Evolutionary conservation across 2,888 invertebrate genomes (phyloP), one percentile per base, ranked within the genome.

Genomic region (Rhamphomyia laevipes): DNA sequence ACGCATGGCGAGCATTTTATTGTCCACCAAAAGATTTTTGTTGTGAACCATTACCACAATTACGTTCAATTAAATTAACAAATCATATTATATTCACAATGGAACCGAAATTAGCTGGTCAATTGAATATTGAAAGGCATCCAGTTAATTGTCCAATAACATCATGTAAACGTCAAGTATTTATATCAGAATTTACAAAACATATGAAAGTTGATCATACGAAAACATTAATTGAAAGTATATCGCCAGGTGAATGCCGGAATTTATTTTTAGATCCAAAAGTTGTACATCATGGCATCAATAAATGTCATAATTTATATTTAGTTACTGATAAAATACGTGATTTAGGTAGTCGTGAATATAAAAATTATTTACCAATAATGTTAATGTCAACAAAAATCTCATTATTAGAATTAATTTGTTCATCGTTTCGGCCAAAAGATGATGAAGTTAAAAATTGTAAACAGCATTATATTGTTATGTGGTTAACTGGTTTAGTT

Each of bases 401-500:
- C 3, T 54, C 53, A 11, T 23, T 60, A 2, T 23, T 50, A 1
- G 57, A 63, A 1, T 43, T 63, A 10, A 43, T 16, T 11, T 43
- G 17, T 15, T 3, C 31, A 9, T n/a, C 33, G 2, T 42, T 42
- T 33, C 21, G 33, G 12, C 10, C 33, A 7, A 42, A 53, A 4
- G 38, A n/a, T 21, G 21, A 46, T 4, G 45, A 51, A 12, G 37
- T 43, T 12, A 12, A 37, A 16, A 46, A 13, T 5, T 12, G 21
- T 6, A 38, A 23, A 7, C 46, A 50, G n/a, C 31, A 51, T 21
- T 54, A 51, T 38, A 15, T 61, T 18, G 54, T 68, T 43, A 56
- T 68, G 33, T 67, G 67, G 68, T 45, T 68, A 18, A 62, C 63
- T 1, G 62, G 64, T 33, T 49, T 64, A 18, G 53, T 57, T 10